These are phyloP conservation scores for Trochalopteron elliotii DNA, from an alignment of 2,113 vertebrate genomes.

Conservation along the genomic window DNA sequence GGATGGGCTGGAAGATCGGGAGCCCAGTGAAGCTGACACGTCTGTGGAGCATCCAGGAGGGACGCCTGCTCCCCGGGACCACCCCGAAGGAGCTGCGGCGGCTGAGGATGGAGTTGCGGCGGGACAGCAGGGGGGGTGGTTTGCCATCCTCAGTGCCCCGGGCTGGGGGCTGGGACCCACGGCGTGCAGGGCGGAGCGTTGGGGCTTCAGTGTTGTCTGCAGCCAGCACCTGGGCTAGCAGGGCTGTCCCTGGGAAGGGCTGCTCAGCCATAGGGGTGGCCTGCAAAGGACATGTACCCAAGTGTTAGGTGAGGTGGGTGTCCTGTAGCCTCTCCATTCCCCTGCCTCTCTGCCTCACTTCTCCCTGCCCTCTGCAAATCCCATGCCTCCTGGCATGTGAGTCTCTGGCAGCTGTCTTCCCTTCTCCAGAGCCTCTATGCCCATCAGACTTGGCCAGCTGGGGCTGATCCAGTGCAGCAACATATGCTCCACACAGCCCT, in stretches of 20 bases:
- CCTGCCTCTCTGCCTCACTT: not conserved
- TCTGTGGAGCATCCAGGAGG: constrained; percentile 69
- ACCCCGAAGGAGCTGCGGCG: constrained; percentile 68
- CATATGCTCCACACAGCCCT: accelerated
- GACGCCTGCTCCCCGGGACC: constrained; percentile 35
- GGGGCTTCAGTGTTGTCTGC: not conserved
- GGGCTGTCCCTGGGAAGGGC: not conserved
- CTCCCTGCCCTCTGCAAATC: not conserved
- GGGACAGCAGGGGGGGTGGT: not conserved
- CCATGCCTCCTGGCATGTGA: accelerated
- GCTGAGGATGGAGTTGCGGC: constrained; percentile 68
- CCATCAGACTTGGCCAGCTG: not conserved
- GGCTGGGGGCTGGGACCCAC: constrained; percentile 45
- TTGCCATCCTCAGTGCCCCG: constrained; percentile 35
- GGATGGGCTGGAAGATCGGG: constrained; percentile 58
- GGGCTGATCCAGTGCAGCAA: not conserved
- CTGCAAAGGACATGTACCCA: not conserved
- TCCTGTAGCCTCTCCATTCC: not conserved
- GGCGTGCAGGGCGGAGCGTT: not conserved
- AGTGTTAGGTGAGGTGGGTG: not conserved
- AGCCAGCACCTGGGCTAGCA: not conserved
- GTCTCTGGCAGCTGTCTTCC: not conserved
- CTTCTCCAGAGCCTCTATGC: not conserved
- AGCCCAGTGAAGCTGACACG: constrained; percentile 77
- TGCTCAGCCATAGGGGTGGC: not conserved